These are phyloP conservation scores for Spheniscus mendiculus DNA, from an alignment of 2,113 vertebrate genomes.

Conservation along the genomic window DNA sequence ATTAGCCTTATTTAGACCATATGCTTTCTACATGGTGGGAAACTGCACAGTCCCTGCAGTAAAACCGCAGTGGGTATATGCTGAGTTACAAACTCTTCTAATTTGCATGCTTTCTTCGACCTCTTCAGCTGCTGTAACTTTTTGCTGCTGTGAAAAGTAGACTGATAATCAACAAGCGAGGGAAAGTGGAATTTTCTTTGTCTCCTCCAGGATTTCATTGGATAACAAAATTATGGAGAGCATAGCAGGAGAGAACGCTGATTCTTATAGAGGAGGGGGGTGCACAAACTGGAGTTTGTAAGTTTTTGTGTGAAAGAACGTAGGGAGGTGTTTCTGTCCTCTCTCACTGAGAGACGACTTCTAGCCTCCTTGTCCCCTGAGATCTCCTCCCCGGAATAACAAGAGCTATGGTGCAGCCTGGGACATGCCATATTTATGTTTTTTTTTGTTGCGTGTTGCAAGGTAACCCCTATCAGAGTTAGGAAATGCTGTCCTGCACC, in stretches of 20 bases:
- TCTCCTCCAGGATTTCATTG: background rate
- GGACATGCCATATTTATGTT: background rate
- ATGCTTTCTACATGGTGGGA: background rate
- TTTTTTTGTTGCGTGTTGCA: background rate
- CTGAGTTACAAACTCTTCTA: background rate
- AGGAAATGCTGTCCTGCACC: background rate
- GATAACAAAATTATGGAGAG: background rate
- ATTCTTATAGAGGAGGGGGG: background rate
- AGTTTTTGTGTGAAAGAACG: background rate
- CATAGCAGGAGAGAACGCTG: accelerated
- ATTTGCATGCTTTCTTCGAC: background rate
- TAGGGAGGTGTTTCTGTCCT: background rate
- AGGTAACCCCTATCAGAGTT: background rate
- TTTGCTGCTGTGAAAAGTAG: background rate
- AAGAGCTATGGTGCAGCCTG: background rate
- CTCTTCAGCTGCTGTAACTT: background rate
- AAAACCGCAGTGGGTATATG: background rate
- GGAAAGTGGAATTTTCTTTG: background rate
- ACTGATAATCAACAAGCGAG: background rate
- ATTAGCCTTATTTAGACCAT: slow-evolving; percentile 24
- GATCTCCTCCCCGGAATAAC: background rate
- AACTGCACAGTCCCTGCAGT: background rate
- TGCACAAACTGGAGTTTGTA: background rate
- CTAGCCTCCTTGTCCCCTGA: background rate
- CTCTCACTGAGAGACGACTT: background rate